Conservation (phyloP, 2,113 vertebrate genomes). For the Malurus alboscapulatus region DNA sequence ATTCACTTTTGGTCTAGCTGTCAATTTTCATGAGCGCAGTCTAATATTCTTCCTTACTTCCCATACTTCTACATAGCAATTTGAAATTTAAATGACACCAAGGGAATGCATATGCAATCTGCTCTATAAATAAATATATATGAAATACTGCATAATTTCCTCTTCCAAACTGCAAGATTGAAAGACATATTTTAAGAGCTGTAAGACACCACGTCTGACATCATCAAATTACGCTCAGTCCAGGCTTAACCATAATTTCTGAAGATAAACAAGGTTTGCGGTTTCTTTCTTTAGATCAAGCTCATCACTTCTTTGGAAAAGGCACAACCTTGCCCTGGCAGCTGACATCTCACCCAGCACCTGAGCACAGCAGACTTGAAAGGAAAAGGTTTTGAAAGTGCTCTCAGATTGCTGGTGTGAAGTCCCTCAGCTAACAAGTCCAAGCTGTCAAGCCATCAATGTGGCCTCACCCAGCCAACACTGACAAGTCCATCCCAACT, state of each 20-base stretch:
- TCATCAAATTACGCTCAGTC: background rate
- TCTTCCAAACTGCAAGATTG: background rate
- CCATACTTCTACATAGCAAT: background rate
- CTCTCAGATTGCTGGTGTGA: background rate
- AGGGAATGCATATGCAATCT: slow-evolving; percentile 10
- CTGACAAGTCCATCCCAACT: background rate
- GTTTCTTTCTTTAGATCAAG: background rate
- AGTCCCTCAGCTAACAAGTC: background rate
- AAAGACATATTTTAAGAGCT: background rate
- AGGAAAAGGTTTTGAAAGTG: background rate
- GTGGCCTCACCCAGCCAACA: background rate
- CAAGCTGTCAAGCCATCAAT: background rate
- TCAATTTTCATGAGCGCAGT: background rate
- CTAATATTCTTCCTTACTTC: slow-evolving; percentile 16
- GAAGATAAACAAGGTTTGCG: background rate
- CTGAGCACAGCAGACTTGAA: background rate
- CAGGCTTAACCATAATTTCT: background rate
- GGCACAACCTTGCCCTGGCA: background rate
- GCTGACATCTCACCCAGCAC: background rate
- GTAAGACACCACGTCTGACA: slow-evolving; percentile 28
- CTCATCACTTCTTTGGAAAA: background rate
- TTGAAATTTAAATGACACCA: slow-evolving; percentile 38
- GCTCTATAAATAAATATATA: slow-evolving; percentile 24
- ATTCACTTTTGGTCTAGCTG: background rate
- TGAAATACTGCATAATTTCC: slow-evolving; percentile 4